Evolutionary conservation across 2,797 vertebrate genomes (phyloP).

Genomic region (Astyanax mexicanus): DNA sequence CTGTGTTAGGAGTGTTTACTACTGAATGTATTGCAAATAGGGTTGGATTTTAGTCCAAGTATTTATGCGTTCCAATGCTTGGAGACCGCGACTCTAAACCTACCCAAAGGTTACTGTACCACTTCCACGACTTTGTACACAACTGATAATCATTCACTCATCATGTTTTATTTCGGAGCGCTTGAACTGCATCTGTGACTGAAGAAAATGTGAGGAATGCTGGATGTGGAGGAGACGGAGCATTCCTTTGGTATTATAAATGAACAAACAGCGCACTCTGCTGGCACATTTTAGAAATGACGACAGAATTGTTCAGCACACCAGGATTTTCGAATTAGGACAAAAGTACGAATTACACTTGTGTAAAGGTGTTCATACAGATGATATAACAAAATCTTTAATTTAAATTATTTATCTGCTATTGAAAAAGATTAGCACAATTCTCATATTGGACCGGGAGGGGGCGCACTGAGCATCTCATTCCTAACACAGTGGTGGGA

Average conservation of each 20-base stretch:
- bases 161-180: neutral
- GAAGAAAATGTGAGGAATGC: neutral
- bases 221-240: neutral
- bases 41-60: neutral
- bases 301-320: neutral
- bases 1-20: neutral
- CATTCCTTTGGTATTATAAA: neutral
- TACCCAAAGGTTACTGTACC: neutral
- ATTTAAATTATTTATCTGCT: neutral
- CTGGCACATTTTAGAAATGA: slow-evolving; percentile 18
- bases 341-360: neutral
- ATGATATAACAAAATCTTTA: neutral
- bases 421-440: neutral
- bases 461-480: slow-evolving; percentile 16
- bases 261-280: slow-evolving; percentile 60
- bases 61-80: neutral
- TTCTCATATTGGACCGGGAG: slow-evolving; percentile 17
- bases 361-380: too few species aligned
- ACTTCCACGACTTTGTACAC: neutral
- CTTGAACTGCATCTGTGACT: too few species aligned
- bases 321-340: neutral
- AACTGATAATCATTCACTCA: neutral
- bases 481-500: neutral
- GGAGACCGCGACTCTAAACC: neutral
- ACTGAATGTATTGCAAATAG: neutral